Evolutionary conservation across 2,113 vertebrate species (phyloP).

Genomic region (Oreochromis niloticus): DNA sequence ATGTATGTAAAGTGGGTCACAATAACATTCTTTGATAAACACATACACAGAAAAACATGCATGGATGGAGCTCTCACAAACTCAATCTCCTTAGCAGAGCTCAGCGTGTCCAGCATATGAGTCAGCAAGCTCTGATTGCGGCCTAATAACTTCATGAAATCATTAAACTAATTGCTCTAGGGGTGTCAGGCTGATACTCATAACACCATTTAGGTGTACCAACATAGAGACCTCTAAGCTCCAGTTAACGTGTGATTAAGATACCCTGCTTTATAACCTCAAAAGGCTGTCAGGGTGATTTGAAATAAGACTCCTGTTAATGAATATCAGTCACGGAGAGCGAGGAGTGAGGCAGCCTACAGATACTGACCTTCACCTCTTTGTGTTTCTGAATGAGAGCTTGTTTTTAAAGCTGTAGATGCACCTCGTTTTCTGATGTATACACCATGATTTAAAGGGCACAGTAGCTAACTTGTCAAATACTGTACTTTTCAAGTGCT

Average conservation of each 20-base stretch:
- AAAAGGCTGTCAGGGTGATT: not conserved
- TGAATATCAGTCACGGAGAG: not conserved
- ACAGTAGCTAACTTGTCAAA: not conserved
- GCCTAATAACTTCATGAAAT: not conserved
- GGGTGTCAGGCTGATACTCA: not conserved
- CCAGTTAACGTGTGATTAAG: slow-evolving; percentile 19
- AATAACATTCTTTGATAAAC: not conserved
- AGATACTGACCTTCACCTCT: not conserved
- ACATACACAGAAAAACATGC: not conserved
- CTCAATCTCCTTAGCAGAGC: not conserved
- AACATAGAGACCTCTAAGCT: not conserved
- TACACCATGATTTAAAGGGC: not conserved
- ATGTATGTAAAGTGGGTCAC: not conserved
- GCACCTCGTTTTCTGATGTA: not conserved
- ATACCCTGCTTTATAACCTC: not conserved
- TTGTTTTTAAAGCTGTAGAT: not conserved
- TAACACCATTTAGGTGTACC: slow-evolving; percentile 6
- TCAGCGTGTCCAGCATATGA: not conserved
- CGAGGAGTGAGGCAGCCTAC: not conserved
- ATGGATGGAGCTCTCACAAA: not conserved
- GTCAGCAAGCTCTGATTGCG: not conserved
- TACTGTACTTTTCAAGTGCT: not conserved
- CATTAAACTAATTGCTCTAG: slow-evolving; percentile 16
- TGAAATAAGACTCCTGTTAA: not conserved
- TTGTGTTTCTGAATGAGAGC: not conserved